Evolutionary conservation across 2,888 invertebrate genomes (phyloP), one percentile per base, ranked within the genome.

Genomic region (Hedychridium roseum): DNA sequence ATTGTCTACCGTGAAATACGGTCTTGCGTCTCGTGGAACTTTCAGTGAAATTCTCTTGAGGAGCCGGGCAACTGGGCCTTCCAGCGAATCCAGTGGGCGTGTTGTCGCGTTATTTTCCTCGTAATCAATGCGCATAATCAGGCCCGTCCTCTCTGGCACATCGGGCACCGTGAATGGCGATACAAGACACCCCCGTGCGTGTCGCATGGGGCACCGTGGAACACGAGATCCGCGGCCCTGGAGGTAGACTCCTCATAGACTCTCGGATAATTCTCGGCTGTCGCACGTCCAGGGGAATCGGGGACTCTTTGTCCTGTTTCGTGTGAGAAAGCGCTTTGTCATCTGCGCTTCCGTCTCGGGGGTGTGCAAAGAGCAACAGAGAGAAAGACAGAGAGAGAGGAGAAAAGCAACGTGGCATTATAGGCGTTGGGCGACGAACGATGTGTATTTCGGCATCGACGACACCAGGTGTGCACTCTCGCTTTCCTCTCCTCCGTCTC

Each of bases 291-390:
- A 59, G 63, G 64, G 20, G 60, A 61, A 68, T 68, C 64, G 60
- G 49, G 52, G 12, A 34, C 48, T 53, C 64, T 67, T 70, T 72
- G 67, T 68, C 53, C 45, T 46, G 50, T 49, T 31, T 43, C 43
- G 59, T 50, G 61, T 40, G 63, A 64, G 66, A 68, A 66, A 63
- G 64, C 57, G 70, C 70, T 73, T 74, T 75, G 75, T 74, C 75
- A 75, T 74, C 70, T 64, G 66, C 68, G 67, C 71, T 74, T 71
- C 71, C 72, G 70, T 68, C 57, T 67, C 58, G 73, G 69, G 73
- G 72, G 72, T 72, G 74, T 62, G 64, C 54, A 31, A 27, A 16
- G 6, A 27, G 16, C 12, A n/a, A n/a, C 11, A 30, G 11, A 30
- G 11, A 30, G 6, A 6, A 11, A 30, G 30, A 30, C 4, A 30